Conservation (phyloP, 37 sponge, comb jelly and placozoan species). For the Ephydatia muelleri region DNA sequence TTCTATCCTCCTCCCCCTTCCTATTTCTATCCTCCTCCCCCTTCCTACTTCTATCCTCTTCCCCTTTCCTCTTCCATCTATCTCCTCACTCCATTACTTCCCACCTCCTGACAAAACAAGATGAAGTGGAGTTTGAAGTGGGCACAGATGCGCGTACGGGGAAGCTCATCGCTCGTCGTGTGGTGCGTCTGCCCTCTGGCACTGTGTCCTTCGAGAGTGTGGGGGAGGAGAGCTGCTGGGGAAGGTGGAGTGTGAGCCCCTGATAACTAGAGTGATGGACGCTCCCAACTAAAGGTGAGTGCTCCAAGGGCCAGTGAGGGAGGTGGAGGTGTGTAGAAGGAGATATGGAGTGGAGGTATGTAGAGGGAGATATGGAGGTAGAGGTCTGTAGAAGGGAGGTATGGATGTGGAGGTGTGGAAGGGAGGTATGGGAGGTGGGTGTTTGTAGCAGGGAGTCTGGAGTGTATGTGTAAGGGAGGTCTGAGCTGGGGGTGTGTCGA, state of each 20-base stretch:
- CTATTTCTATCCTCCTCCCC: too few relatives aligned
- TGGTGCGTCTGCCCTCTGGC: constrained; percentile 54
- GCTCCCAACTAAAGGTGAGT: background rate
- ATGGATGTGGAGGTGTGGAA: too few relatives aligned
- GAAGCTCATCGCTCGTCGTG: constrained; percentile 66
- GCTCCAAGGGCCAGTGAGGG: background rate
- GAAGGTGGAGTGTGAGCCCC: constrained; percentile 65
- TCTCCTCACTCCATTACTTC: background rate
- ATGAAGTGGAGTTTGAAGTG: constrained; percentile 77
- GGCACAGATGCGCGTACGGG: constrained; percentile 44
- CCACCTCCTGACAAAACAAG: background rate
- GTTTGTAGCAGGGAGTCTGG: too few relatives aligned
- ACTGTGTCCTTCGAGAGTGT: constrained; percentile 64
- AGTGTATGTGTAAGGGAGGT: too few relatives aligned
- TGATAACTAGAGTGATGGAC: background rate
- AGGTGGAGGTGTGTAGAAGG: background rate
- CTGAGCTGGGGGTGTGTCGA: too few relatives aligned
- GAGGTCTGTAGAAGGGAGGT: too few relatives aligned
- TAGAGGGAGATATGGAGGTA: too few relatives aligned
- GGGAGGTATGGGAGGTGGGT: too few relatives aligned
- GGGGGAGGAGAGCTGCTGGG: constrained; percentile 60
- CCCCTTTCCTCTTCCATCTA: background rate
- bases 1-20: too few relatives aligned
- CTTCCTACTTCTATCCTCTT: background rate
- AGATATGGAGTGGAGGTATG: background rate